Base-by-base conservation (phyloP, 2,797 vertebrate species). In the Vireo griseus region DNA sequence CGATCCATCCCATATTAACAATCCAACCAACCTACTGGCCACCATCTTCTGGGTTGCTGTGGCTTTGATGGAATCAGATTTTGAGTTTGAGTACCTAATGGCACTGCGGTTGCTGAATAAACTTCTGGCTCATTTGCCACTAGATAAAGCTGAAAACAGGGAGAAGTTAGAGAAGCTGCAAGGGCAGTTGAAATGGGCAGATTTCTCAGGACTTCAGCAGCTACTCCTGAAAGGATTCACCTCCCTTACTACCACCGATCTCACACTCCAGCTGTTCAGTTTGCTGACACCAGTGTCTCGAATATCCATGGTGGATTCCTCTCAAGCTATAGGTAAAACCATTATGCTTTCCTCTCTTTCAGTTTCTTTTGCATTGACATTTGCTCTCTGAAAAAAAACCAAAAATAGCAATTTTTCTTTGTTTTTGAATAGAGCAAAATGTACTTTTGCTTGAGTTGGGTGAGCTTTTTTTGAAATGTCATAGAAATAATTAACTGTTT, bases 61-160 rank as follows among this genome's bases (percentile, higher is more conserved):
- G 68, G 99, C 99, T 31, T 98, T 99, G 93, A 99, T 99, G 99
- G 99, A 99, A 97, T 99, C 99, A 0, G 99, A 99, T 97, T 99
- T 99, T 97, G 99, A 99, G 96, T 99, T 99, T 96, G 99, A 99
- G 92, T 99, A 99, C 91, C 98, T 99, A 67, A 99, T 99, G 99
- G 99, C 99, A 5, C 97, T 99, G 74, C 98, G 99, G 40, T 97
- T 99, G 19, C 97, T 99, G 92, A 99, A 98, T 97, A 99, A 99
- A 96, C 98, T 99, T 21, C 98, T 99, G 88, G 96, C 98, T 52
- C 98, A 99, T 95, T 98, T 99, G 94, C 99, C 99, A 0, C 97
- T 99, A 35, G 99, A 99, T 97, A 98, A 99, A 97, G 98, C 98
- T 15, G 99, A 99, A 97, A 99, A 99, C 97, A 97, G 99, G 14